Conservation (phyloP, 2,113 vertebrate genomes). For the Accipiter virgatus region DNA sequence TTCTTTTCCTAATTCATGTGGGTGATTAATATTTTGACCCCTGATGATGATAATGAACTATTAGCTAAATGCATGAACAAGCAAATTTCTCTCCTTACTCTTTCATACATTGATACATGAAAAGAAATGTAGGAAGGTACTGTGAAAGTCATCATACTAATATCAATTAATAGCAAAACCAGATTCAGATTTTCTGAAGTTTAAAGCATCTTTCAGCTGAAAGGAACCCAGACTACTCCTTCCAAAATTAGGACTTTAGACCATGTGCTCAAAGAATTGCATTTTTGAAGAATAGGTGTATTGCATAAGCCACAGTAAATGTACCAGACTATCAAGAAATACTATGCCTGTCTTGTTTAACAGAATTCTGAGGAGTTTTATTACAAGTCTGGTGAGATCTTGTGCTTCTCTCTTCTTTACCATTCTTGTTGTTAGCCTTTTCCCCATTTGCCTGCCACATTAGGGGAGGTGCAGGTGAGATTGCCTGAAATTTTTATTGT, state of each 20-base stretch:
- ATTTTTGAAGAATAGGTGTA: background rate
- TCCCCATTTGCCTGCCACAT: rapidly evolving
- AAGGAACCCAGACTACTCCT: background rate
- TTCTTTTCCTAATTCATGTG: background rate
- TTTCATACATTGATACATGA: background rate
- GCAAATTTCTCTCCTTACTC: constrained; percentile 22
- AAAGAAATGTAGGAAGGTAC: background rate
- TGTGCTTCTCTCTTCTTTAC: background rate
- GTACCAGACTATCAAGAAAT: background rate
- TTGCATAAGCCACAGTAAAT: background rate
- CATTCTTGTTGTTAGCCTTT: background rate
- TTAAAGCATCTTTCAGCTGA: background rate
- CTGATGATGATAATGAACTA: constrained; percentile 24
- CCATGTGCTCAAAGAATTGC: background rate
- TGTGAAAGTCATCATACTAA: background rate
- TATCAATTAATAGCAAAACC: background rate
- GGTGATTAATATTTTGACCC: constrained; percentile 40
- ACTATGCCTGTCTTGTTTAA: rapidly evolving
- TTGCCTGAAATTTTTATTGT: background rate
- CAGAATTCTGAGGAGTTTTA: background rate
- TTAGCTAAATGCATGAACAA: constrained; percentile 5
- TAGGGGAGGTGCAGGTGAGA: background rate
- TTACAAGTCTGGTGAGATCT: background rate
- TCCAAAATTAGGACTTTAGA: background rate
- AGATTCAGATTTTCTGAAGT: background rate